Base-by-base conservation (phyloP, 2,888 invertebrate genomes). In the Scaptomyza reducta region DNA sequence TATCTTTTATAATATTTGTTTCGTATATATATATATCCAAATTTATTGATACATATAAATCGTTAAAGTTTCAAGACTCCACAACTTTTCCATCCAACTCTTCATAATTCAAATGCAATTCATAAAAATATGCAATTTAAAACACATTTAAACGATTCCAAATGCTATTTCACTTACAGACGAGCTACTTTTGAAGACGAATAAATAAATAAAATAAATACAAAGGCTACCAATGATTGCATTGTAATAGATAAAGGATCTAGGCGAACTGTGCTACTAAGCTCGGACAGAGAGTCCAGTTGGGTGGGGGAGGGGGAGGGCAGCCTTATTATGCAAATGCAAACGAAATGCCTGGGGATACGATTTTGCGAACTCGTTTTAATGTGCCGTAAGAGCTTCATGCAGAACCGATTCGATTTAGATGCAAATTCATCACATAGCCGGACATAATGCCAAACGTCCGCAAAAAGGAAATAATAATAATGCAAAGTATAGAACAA, bases 401-500 rank as follows among this genome's bases (percentile, higher is more conserved):
- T 40, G 49, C 33, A 49, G 57, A 47, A 61, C 9, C 68, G n/a
- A 88, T 90, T 91, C 90, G 90, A 90, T 91, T 91, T 91, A 91
- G 89, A 91, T 91, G 90, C 90, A 91, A 91, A 91, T 91, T 91
- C 90, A 89, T 90, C 89, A 90, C 82, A 84, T 81, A 87, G 86
- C 88, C 79, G 45, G 58, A 51, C 75, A 61, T 84, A 61, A 64
- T 58, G 77, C 44, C n/a, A 38, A 38, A 1, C 44, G 55, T 56
- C 73, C 58, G 46, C 33, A 31, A 13, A 31, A 60, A 56, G 68
- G 70, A 74, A 79, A 74, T 67, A 71, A 83, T 82, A 71, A 83
- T 82, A 83, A 61, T 31, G 47, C 27, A 27, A 27, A 27, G 27
- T 1, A 49, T 13, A 33, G 10, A 5, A n/a, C 0, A 35, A 35